phyloP scores from a whole-genome alignment of 2,113 vertebrate genomes.

The Anthoscopus minutus region DNA sequence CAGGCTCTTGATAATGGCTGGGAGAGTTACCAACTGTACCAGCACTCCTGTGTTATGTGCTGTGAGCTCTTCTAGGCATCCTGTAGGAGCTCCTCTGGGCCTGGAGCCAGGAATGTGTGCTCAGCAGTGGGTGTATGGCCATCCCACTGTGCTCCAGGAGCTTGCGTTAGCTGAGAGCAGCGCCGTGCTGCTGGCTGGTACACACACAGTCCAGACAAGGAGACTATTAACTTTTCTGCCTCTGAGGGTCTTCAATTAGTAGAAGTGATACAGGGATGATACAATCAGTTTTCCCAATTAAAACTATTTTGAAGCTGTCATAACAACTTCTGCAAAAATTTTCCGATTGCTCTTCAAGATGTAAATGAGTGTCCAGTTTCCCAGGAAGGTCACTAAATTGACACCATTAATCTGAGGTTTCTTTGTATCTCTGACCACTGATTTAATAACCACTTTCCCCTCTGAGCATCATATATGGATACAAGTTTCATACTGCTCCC shows the following conservation, averaged over 20 bases:
- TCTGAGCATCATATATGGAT: neutral
- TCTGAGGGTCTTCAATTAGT: neutral
- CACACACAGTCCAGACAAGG: neutral
- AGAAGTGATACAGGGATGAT: neutral
- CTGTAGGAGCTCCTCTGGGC: neutral
- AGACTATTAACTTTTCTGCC: neutral
- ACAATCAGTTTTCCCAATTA: neutral
- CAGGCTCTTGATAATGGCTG: neutral
- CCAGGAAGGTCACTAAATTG: neutral
- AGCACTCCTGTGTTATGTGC: neutral
- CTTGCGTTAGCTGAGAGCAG: neutral
- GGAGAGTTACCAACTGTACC: neutral
- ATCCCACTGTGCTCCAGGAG: neutral
- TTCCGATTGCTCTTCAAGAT: neutral
- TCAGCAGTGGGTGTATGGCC: neutral
- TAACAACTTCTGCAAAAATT: neutral
- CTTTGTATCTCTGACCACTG: neutral
- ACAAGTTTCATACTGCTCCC: neutral
- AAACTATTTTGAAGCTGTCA: neutral
- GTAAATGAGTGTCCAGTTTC: neutral
- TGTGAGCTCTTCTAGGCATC: neutral
- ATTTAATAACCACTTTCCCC: neutral
- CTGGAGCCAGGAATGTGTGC: neutral
- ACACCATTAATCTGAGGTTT: neutral
- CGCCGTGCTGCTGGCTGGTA: fast-evolving